These are phyloP conservation scores for Brachionus asplanchnoidis DNA, from an alignment of 1,140 invertebrate species.

Conservation along the genomic window DNA sequence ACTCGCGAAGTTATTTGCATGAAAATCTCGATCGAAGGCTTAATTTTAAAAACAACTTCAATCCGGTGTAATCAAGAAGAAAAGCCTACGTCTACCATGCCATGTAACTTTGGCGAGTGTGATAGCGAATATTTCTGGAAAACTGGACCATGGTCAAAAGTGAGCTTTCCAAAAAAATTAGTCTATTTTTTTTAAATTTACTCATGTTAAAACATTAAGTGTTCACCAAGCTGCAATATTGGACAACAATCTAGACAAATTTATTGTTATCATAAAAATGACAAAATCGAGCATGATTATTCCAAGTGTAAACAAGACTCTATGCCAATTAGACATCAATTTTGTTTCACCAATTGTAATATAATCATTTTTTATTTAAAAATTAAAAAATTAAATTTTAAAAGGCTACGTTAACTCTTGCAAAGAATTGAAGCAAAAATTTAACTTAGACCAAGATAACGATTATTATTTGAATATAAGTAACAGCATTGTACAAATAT, in stretches of 20 bases:
- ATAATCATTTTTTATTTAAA: not conserved
- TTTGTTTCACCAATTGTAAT: conserved; percentile 31
- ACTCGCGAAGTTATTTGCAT: not conserved
- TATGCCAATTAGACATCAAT: conserved; percentile 9
- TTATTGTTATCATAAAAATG: conserved; percentile 11
- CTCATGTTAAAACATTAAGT: not conserved
- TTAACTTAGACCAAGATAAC: not conserved
- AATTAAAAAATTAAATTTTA: not conserved
- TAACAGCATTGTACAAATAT: not conserved
- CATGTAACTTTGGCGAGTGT: conserved; percentile 24
- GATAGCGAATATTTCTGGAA: conserved; percentile 17
- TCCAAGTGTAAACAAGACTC: not conserved
- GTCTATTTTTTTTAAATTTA: not conserved
- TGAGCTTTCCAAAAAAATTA: not conserved
- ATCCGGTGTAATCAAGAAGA: not conserved
- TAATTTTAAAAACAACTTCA: not conserved
- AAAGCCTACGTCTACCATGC: not conserved
- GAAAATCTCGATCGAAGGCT: not conserved
- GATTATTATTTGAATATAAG: conserved; percentile 19
- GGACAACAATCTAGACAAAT: not conserved
- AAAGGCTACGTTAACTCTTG: conserved; percentile 25
- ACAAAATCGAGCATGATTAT: not conserved
- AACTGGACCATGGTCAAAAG: conserved; percentile 8
- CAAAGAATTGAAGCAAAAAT: not conserved
- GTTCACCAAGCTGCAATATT: not conserved